These are phyloP conservation scores for Anthopleura xanthogrammica DNA, from an alignment of 92 coral and sea anemone genomes.

Conservation along the genomic window DNA sequence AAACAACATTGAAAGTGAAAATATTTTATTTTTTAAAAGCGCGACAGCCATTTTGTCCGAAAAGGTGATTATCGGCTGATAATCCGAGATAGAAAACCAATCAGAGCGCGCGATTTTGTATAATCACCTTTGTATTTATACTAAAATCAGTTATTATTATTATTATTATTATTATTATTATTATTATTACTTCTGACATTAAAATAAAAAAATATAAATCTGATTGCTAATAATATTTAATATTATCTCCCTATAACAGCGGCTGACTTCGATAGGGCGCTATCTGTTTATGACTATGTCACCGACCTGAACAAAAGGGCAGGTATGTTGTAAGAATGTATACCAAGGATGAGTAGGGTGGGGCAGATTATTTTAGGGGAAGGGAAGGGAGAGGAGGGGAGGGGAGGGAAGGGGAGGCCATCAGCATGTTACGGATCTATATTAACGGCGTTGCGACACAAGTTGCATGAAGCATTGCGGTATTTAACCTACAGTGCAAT, in stretches of 20 bases:
- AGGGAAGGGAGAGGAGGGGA: no score
- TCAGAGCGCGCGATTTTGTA: no score
- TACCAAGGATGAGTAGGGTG: background rate
- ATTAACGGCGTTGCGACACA: no score
- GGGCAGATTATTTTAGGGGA: background rate
- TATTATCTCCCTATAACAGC: background rate
- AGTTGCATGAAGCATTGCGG: no score
- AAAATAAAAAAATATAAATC: background rate
- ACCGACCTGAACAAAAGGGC: slow-evolving; percentile 1
- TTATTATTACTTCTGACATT: background rate
- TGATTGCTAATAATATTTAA: background rate
- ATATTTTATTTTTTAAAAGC: no score
- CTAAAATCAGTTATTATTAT: background rate
- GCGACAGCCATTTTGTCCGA: no score
- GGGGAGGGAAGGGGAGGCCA: no score
- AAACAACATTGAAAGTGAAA: no score
- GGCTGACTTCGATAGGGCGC: background rate
- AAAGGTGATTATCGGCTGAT: no score
- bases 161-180: background rate
- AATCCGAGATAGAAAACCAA: no score
- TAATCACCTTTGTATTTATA: background rate
- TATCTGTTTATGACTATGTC: background rate
- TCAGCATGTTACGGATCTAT: no score
- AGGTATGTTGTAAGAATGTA: background rate
- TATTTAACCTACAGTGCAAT: no score